Base-by-base conservation (phyloP, 1,140 invertebrate genomes). In the Berghia stephanieae region DNA sequence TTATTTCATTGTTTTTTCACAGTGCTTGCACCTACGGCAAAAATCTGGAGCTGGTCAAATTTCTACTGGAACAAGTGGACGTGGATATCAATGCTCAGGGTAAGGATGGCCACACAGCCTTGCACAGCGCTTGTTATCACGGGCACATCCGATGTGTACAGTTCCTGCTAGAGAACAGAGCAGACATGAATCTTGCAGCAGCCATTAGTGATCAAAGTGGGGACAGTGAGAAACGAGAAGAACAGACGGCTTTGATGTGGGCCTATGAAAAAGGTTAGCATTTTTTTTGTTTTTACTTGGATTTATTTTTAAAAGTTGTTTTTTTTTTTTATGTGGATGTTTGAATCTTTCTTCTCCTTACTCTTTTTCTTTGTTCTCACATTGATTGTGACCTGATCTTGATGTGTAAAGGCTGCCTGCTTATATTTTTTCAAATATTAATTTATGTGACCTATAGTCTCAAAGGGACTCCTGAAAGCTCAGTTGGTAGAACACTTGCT, bases 101-200 rank as follows among this genome's bases (percentile, higher is more conserved):
- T 6, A 84, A 88, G 78, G 90, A 91, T 84, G 90, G 89, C 4
- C 90, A 91, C 78, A 90, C 90, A 84, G 89, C 90, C 5, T 81
- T 91, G n/a, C 90, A 91, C 75, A 91, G 90, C 81, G 90, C 90
- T 40, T 91, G 90, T 83, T 91, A 88, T 82, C 90, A 91, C 80
- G 90, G 90, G 2, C 90, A 91, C 82, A 80, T 90, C 6, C 67
- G 88, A 34, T 81, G 91, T 38, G 90, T 91, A 10, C 90, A 91
- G 77, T 90, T 90, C 76, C 81, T 91, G 75, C 79, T 90, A 78
- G 89, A 91, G 77, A 90, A 90, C 78, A 86, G 90, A 24, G 90
- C 90, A 10, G 90, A 91, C 81, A 89, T 90, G 82, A 91, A 87
- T 68, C 80, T 90, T 24, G 86, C 87, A 21, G 88, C 89, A 21